Evolutionary conservation across 1,140 invertebrate species (phyloP), one percentile per base, ranked within the genome.

Genomic region (Lordiphosa clarofinis): DNA sequence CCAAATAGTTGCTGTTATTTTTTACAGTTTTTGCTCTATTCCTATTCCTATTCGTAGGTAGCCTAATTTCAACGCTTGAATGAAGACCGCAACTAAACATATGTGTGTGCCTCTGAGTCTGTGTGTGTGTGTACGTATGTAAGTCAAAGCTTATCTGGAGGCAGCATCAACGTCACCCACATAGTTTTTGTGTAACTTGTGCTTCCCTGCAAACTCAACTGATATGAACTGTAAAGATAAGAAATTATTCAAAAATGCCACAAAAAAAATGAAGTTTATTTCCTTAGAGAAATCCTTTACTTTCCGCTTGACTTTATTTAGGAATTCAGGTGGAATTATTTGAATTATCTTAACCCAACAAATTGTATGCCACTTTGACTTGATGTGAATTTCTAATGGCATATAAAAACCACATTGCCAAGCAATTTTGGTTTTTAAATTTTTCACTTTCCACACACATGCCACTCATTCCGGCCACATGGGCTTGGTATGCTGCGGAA

Each of bases 61-160:
- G 78, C 76, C 78, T 82, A 76, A 82, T 82, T 82, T 82, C 76
- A 84, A 82, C 78, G 76, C 78, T 82, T 84, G 55, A 82, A 84
- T 84, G 76, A 73, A 72, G 63, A 36, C 56, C 58, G 53, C 55
- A 53, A 52, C 43, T 60, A 47, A 52, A 56, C 11, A 56, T 53
- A 43, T 47, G 39, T 39, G 39, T 39, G 15, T 36, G 10, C 35
- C 10, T 50, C 9, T 35, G 13, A 12, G 56, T 57, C 37, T 52
- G 48, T 46, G 52, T 54, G 56, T 52, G 44, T 54, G 56, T 55
- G 44, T 68, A 36, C 36, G 36, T 57, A 48, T 56, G 36, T 57
- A 50, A 47, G 67, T 52, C 56, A 54, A 28, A 61, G 75, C 76
- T 81, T 81, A 81, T 81, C 76, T 75, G 49, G 37, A 44, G 57